Evolutionary conservation across 2,888 invertebrate genomes (phyloP), one percentile per base, ranked within the genome.

Genomic region (Actias luna): DNA sequence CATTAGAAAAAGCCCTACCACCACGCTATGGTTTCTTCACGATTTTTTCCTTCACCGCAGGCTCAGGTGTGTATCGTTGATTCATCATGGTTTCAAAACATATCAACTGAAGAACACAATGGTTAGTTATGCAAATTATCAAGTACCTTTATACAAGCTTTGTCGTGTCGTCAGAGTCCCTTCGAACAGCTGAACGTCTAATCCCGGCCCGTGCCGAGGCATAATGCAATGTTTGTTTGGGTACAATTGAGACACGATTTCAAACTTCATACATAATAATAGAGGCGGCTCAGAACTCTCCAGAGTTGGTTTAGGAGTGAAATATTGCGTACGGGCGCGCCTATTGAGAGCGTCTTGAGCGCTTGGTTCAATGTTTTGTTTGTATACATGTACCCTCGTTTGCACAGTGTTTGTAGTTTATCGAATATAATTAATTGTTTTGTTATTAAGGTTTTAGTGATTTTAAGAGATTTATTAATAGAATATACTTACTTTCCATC

Each of bases 201-300:
- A 52, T 14, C 55, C 29, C 58, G n/a, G 58, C 50, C 57, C 72
- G 66, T 72, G 72, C 57, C 59, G 29, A 18, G 62, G 72, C 72
- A 72, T 72, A 71, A 71, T 69, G 62, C 62, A 63, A 50, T 64
- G 63, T 55, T 63, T 63, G 64, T 65, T 66, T 55, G 63, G 63
- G 63, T 61, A 64, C 65, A 60, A 68, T 67, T 69, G 69, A 69
- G 58, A 62, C 27, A 62, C 61, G 36, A 36, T 42, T n/a, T 60
- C 57, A 58, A 58, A 61, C 46, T 50, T 55, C 55, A 55, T 55
- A 55, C 55, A 75, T 75, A 75, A 75, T 74, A 69, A 75, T 74
- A 69, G 60, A 52, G 71, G 70, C 57, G 68, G 75, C 75, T 75
- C 73, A 73, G 66, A 73, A 70, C 72, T 61, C 63, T 66, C 62